Evolutionary conservation across 2,797 vertebrate species (phyloP), one percentile per base, ranked within the genome.

Genomic region (Typhlichthys eigenmanni): DNA sequence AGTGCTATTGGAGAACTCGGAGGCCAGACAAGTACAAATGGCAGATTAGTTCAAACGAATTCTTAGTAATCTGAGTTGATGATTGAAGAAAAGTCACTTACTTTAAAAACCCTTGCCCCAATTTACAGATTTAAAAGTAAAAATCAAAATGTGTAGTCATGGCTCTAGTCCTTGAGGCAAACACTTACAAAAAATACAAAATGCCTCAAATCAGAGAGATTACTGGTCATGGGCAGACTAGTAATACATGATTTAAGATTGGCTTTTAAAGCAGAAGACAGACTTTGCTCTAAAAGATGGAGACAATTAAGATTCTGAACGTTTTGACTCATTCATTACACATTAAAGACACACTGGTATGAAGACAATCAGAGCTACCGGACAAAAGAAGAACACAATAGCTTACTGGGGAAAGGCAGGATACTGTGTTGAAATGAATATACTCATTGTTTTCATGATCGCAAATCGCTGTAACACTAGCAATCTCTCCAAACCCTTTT

Each of bases 11-110:
- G 63, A 57, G 47, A 65, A 66, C 49, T 71, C 9, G 73, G 53
- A 59, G 45, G 64, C 48, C 50, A 53, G 48, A 72, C 48, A 38
- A 56, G 59, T 45, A 62, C 47, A 58, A 61, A 70, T n/a, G 49
- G 29, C 62, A 46, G 19, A n/a, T 67, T 48, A 69, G 46, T 72
- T 70, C 71, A 78, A 80, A 77, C 60, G 67, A 60, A 76, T 74
- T 80, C 70, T 78, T 74, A 17, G 74, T 55, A 58, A 71, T 47
- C 62, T 62, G 60, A 62, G 68, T 14, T 71, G 47, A 2, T 9
- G 13, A 32, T 1, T 38, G 13, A 55, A 34, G 53, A 34, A 32
- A 55, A 16, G 24, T 24, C 13, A n/a, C 5, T 34, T 24, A 5
- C 53, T 14, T n/a, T 4, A 32, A 13, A 16, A 53, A 14, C 2